Conservation (phyloP, 1,140 invertebrate genomes). For the Mycetomoellerius zeteki region DNA sequence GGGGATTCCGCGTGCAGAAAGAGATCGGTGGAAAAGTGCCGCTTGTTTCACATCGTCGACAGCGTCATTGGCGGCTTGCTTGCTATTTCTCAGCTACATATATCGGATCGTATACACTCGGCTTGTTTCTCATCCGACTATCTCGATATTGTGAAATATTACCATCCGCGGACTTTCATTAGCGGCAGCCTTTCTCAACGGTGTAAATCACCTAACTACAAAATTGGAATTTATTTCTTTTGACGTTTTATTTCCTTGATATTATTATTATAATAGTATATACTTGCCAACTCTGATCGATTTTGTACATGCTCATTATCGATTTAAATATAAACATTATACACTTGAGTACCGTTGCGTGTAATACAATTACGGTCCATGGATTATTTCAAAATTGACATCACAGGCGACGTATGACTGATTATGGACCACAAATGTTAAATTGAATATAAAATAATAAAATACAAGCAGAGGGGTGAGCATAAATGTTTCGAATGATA, state of each 20-base stretch:
- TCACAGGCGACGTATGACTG: conserved; percentile 24
- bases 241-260: conserved; percentile 18
- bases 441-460: conserved; percentile 54
- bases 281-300: conserved; percentile 2
- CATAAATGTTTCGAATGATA: neutral
- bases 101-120: conserved; percentile 1
- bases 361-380: conserved; percentile 38
- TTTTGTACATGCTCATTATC: conserved; percentile 34
- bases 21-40: conserved; percentile 39
- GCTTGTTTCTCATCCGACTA: conserved; percentile 46
- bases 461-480: neutral
- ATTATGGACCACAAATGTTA: conserved; percentile 43
- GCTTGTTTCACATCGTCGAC: conserved; percentile 32
- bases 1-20: conserved; percentile 37
- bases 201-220: conserved; percentile 41
- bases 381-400: conserved; percentile 58
- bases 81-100: conserved; percentile 12
- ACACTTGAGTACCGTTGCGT: conserved; percentile 17
- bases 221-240: conserved; percentile 40
- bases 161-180: conserved; percentile 63
- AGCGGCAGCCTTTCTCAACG: conserved; percentile 16
- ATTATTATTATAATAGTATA: conserved; percentile 6
- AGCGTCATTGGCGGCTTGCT: conserved; percentile 44
- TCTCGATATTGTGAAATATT: conserved; percentile 75
- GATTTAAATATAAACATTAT: conserved; percentile 42